Evolutionary conservation across 2,797 vertebrate species (phyloP).

Genomic region (Cyclura pinguis): DNA sequence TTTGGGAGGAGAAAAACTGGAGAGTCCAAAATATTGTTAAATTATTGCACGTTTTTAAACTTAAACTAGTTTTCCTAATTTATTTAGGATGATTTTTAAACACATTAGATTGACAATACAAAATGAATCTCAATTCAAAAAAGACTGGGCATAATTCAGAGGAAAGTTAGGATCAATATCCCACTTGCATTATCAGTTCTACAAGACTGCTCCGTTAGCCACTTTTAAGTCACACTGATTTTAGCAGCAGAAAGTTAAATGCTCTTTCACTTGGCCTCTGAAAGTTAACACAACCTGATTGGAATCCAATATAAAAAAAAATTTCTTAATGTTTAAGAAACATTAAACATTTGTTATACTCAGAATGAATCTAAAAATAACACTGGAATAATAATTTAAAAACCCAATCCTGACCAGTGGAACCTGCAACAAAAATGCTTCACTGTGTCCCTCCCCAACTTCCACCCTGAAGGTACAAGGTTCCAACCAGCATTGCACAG

Average conservation of each 20-base stretch:
- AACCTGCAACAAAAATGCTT: background rate
- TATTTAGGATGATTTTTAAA: background rate
- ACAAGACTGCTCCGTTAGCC: background rate
- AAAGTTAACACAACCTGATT: background rate
- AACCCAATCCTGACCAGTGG: background rate
- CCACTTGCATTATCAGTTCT: background rate
- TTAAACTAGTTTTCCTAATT: background rate
- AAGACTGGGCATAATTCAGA: background rate
- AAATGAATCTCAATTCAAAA: background rate
- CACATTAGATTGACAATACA: no score
- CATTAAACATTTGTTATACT: background rate
- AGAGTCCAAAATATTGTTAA: no score
- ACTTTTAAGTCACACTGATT: background rate
- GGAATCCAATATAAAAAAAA: background rate
- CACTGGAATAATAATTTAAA: background rate
- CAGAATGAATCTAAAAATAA: background rate
- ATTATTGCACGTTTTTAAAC: background rate
- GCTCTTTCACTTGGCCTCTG: background rate
- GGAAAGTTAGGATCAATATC: background rate
- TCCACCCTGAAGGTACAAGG: background rate
- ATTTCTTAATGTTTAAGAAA: background rate
- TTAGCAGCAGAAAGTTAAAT: background rate
- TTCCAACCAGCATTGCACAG: background rate
- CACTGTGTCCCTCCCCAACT: background rate
- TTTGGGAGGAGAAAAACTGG: background rate